Evolutionary conservation across 2,888 invertebrate species (phyloP), one percentile per base, ranked within the genome.

Genomic region (Axea sp.): DNA sequence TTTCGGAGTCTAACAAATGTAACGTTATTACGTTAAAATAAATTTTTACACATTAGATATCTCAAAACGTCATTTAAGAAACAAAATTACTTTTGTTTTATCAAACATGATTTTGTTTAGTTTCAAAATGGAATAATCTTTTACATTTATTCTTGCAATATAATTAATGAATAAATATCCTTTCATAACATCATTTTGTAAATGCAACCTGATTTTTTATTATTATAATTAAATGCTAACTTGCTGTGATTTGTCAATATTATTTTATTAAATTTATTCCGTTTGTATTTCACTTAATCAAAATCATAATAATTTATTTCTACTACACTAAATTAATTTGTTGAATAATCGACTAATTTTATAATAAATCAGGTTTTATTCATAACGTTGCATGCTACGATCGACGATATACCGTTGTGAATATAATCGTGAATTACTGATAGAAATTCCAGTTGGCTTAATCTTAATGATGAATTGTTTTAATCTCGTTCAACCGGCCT

Each of bases 381-480:
- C 43, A 19, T 28, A 60, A 35, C 22, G 14, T 22, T n/a, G 33
- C 9, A 15, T 33, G 17, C 31, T 28, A 64, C 26, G 51, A 51
- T 51, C 33, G 8, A 17, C 30, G n/a, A 19, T 43, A 45, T 39
- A 43, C 28, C 43, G 53, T 64, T 43, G 43, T 43, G 24, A 64
- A 65, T 37, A 35, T 65, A 55, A 65, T 55, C 55, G 15, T 47
- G 41, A 45, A 45, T 65, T 47, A 65, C 37, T 37, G 65, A 55
- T 55, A 55, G 26, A 33, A 33, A 64, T 64, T 64, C 51, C 43
- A 43, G 30, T 43, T 45, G 41, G 43, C 24, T 64, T 64, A 53
- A 64, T 64, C 53, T 64, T 64, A 53, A 64, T 64, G 51, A 64
- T 64, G 53, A 53, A 64, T 64, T 53, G 53, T 53, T 64, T 64